Conservation (phyloP, 2,888 invertebrate species). For the Panzeria rudis region DNA sequence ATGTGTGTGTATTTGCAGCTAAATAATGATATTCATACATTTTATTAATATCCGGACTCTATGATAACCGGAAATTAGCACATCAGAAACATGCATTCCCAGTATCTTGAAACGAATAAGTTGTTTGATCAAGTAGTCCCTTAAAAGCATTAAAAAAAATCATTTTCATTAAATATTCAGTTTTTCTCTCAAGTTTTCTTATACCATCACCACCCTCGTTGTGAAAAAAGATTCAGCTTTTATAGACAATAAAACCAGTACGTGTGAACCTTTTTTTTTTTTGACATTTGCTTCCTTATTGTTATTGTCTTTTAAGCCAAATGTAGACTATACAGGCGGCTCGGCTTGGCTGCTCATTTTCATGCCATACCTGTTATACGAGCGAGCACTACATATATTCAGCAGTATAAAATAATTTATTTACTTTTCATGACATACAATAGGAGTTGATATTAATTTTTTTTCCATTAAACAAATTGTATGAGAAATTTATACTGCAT, state of each 20-base stretch:
- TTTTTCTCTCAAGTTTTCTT: not conserved
- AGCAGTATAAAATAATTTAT: conserved; percentile 4
- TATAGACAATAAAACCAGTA: conserved; percentile 62
- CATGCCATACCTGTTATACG: not conserved
- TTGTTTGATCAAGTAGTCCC: conserved; percentile 15
- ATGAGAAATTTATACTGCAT: conserved; percentile 21
- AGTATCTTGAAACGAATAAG: not conserved
- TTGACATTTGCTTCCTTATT: conserved; percentile 65
- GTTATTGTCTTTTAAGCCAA: conserved; percentile 36
- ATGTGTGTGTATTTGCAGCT: not conserved
- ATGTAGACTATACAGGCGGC: conserved; percentile 2
- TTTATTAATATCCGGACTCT: conserved; percentile 52
- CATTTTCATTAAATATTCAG: not conserved
- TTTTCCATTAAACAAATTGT: conserved; percentile 16
- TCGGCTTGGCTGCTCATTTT: conserved; percentile 15
- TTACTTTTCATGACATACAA: conserved; percentile 30
- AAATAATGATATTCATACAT: not conserved
- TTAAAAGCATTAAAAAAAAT: not conserved
- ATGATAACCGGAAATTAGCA: conserved; percentile 48
- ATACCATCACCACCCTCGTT: conserved; percentile 35
- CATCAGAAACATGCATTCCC: not conserved
- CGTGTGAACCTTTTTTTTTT: conserved; percentile 67
- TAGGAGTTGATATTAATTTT: not conserved
- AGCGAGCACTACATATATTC: not conserved
- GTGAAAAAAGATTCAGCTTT: conserved; percentile 25